Percentiles rank a stretch among this genome's conserved stretches.
Conservation (phyloP, 2,113 vertebrate genomes). For the Sclerurus mexicanus region DNA sequence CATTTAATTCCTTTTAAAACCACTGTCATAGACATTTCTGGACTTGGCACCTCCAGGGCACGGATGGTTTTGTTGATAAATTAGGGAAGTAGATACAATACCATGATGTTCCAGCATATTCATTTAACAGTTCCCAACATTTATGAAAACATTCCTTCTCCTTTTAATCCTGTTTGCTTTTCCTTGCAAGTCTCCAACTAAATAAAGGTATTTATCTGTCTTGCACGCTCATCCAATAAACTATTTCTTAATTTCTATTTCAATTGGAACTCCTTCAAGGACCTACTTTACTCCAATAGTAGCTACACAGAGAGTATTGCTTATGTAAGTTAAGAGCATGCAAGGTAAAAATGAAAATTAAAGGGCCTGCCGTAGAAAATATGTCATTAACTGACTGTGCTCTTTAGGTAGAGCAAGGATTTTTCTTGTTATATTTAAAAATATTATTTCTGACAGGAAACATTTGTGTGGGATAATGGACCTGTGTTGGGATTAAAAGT, state of each 20-base stretch:
- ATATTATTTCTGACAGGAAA: neutral
- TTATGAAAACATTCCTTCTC: neutral
- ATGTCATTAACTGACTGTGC: neutral
- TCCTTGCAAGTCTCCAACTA: neutral
- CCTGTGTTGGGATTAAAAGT: neutral
- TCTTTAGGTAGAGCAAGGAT: neutral
- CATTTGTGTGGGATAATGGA: neutral
- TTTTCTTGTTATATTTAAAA: neutral
- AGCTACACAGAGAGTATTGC: neutral
- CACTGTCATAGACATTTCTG: neutral
- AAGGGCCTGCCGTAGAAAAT: neutral
- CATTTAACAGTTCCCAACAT: neutral
- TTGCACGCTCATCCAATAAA: neutral
- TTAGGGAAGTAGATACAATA: neutral
- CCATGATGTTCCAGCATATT: neutral
- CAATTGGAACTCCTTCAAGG: neutral
- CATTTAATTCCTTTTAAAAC: neutral
- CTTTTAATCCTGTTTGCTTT: neutral
- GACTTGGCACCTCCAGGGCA: neutral
- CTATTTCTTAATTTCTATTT: neutral
- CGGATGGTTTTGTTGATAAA: neutral
- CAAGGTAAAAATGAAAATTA: neutral
- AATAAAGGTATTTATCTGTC: neutral
- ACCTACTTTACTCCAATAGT: neutral
- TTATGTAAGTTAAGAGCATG: neutral